Conservation (phyloP, 2,113 vertebrate genomes). For the Macquaria ambigua region DNA sequence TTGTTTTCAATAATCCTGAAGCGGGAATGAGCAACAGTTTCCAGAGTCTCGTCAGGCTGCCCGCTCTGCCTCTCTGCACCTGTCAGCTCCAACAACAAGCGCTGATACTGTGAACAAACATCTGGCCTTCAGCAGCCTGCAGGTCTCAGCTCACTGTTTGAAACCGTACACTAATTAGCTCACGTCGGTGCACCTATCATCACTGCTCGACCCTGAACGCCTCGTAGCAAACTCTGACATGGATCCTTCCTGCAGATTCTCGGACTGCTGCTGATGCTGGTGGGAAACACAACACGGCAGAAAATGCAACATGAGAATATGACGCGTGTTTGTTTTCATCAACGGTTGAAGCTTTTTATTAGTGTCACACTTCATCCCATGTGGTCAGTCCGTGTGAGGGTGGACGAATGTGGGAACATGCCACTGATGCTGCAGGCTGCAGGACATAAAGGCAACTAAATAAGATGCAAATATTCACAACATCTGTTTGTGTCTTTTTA, state of each 20-base stretch:
- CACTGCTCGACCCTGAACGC: constrained; percentile 37
- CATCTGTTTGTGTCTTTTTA: neutral
- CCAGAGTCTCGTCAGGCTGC: neutral
- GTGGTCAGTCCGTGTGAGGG: neutral
- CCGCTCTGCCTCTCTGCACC: constrained; percentile 8
- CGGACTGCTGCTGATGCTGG: neutral
- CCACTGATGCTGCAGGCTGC: neutral
- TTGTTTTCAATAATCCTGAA: neutral
- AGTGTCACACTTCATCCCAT: neutral
- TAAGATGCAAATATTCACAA: neutral
- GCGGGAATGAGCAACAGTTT: neutral
- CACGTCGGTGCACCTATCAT: neutral
- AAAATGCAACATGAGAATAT: neutral
- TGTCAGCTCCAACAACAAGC: constrained; percentile 36
- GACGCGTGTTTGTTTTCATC: neutral
- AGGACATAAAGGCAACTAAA: neutral
- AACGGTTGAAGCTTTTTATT: neutral
- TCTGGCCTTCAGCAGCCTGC: constrained; percentile 44
- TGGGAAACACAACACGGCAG: neutral
- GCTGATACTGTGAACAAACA: constrained; percentile 23
- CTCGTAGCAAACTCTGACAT: constrained; percentile 1
- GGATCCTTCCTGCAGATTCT: neutral
- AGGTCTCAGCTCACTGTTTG: constrained; percentile 14
- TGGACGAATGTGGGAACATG: too few species aligned
- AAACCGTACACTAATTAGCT: constrained; percentile 24